These are phyloP conservation scores for Baccha elongata DNA, from an alignment of 2,888 invertebrate species.

Conservation along the genomic window DNA sequence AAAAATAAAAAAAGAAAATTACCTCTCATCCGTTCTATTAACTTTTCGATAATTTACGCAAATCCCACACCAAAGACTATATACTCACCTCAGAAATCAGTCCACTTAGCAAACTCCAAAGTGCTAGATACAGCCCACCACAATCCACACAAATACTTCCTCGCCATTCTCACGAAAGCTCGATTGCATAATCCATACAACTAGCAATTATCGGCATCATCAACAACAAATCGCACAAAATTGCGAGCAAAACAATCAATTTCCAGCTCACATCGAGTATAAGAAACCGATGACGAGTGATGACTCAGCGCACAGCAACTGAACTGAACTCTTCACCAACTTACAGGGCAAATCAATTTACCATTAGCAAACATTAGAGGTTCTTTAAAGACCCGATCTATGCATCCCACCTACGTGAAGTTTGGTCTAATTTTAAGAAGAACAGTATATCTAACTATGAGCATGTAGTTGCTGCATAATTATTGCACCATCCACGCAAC, in stretches of 20 bases:
- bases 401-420: slow-evolving; percentile 51
- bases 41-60: too few relatives aligned
- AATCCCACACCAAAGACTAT: slow-evolving; percentile 40
- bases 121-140: slow-evolving; percentile 55
- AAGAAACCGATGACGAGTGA: not conserved
- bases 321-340: slow-evolving; percentile 21
- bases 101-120: slow-evolving; percentile 53
- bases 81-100: slow-evolving; percentile 52
- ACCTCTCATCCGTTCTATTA: too few relatives aligned
- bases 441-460: slow-evolving; percentile 9
- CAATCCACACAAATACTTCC: slow-evolving; percentile 44
- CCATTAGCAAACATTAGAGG: slow-evolving; percentile 54
- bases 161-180: slow-evolving; percentile 21
- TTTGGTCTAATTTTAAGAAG: slow-evolving; percentile 52
- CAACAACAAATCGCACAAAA: slow-evolving; percentile 38
- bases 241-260: slow-evolving; percentile 48
- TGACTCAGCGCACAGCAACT: slow-evolving; percentile 58
- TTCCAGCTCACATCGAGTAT: slow-evolving; percentile 32
- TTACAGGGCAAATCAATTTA: slow-evolving; percentile 53
- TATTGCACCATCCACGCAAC: slow-evolving; percentile 72
- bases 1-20: too few relatives aligned
- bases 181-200: slow-evolving; percentile 40
- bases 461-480: slow-evolving; percentile 63
- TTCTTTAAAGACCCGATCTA: slow-evolving; percentile 34
- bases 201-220: slow-evolving; percentile 64